Conservation (phyloP, 2,797 vertebrate genomes). For the Sciaenops ocellatus region DNA sequence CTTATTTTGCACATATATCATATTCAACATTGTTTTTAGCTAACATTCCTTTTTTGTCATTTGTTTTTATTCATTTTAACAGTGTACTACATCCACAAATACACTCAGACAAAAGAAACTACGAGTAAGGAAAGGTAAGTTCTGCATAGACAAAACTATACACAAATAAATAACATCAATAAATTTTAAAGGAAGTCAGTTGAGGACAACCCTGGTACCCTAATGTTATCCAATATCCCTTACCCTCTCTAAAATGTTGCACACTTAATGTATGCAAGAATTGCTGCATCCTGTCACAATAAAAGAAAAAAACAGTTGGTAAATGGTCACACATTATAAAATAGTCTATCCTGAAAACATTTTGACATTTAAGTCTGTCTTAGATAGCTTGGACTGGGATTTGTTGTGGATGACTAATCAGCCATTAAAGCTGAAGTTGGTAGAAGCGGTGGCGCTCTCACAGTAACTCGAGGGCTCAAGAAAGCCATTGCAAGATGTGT, state of each 20-base stretch:
- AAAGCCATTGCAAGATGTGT: conserved; percentile 45
- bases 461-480: background rate
- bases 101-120: background rate
- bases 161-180: background rate
- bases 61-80: background rate
- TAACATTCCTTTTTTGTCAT: background rate
- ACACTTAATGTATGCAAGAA: background rate
- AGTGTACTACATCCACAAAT: background rate
- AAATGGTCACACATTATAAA: background rate
- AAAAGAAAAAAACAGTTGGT: background rate
- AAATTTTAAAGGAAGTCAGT: background rate
- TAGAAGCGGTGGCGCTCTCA: background rate
- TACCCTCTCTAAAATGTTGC: background rate
- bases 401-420: background rate
- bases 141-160: too few relatives aligned
- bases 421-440: background rate
- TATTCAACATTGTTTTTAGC: conserved; percentile 1
- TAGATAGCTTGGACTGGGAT: background rate
- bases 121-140: too few relatives aligned
- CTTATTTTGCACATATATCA: background rate
- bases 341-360: background rate
- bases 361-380: background rate
- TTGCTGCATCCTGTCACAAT: background rate
- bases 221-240: background rate
- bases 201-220: background rate